phyloP scores from a whole-genome alignment of 1,140 invertebrate species.

The Eupristina koningsbergeri region DNA sequence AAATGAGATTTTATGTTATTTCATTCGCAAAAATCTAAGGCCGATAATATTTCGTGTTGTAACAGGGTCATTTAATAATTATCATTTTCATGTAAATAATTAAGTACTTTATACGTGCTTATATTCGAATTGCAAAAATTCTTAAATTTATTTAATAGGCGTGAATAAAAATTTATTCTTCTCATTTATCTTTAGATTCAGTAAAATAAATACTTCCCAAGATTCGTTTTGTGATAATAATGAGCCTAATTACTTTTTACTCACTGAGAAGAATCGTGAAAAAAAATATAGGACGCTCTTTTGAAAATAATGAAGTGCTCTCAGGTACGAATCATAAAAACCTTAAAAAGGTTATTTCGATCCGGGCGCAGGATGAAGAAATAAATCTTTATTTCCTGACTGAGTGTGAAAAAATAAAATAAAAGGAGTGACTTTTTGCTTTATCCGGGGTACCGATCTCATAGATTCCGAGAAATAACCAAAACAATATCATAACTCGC shows the following conservation, averaged over 20 bases:
- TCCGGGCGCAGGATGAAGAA: conserved; percentile 54
- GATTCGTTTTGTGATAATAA: conserved; percentile 42
- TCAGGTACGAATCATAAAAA: conserved; percentile 54
- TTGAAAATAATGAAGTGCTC: conserved; percentile 56
- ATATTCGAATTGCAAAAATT: conserved; percentile 2
- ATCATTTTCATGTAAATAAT: background rate
- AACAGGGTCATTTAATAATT: no score
- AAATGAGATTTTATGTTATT: no score
- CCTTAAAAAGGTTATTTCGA: conserved; percentile 49
- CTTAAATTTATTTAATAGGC: conserved; percentile 28
- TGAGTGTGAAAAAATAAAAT: conserved; percentile 47
- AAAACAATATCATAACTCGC: conserved; percentile 74
- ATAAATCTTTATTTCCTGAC: conserved; percentile 51
- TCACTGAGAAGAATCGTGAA: conserved; percentile 29
- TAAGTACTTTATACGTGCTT: background rate
- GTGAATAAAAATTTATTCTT: conserved; percentile 51
- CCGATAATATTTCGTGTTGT: no score
- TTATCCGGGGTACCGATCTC: conserved; percentile 70
- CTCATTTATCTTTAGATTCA: conserved; percentile 49
- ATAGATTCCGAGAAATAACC: conserved; percentile 70
- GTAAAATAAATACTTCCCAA: conserved; percentile 46
- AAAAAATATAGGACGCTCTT: conserved; percentile 7
- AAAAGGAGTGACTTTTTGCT: conserved; percentile 54
- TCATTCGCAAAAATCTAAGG: no score
- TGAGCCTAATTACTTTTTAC: conserved; percentile 46